Conservation (phyloP, 37 sponge, comb jelly and placozoan genomes). For the Haliclona indistincta region DNA sequence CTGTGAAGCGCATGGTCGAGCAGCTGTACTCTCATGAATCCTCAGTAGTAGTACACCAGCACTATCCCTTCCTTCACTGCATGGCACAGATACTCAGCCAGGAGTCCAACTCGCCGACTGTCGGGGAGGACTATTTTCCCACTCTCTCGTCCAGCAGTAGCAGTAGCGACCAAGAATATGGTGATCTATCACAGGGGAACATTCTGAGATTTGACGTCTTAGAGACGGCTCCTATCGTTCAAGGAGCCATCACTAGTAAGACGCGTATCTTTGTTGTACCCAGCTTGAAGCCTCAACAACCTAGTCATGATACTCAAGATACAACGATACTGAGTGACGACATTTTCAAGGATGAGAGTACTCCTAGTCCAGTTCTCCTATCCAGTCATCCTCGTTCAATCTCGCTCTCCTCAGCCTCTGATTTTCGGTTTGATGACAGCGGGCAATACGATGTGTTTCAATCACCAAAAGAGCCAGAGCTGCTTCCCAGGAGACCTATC, state of each 20-base stretch:
- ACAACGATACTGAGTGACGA: too few relatives aligned
- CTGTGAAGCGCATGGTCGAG: not conserved
- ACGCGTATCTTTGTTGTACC: constrained; percentile 51
- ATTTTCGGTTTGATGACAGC: constrained; percentile 5
- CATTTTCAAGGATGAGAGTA: too few relatives aligned
- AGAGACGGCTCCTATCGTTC: constrained; percentile 31
- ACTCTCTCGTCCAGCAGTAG: too few relatives aligned
- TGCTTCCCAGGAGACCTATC: too few relatives aligned
- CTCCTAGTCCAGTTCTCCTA: too few relatives aligned
- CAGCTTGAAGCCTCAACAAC: too few relatives aligned
- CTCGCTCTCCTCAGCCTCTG: not conserved
- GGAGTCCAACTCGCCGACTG: not conserved
- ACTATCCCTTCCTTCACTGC: constrained; percentile 7
- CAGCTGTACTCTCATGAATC: constrained; percentile 25
- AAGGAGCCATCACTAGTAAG: constrained; percentile 45
- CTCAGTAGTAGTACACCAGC: constrained; percentile 22
- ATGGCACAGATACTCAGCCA: not conserved
- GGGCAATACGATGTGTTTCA: not conserved
- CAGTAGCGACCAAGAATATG: too few relatives aligned
- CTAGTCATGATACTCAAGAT: too few relatives aligned
- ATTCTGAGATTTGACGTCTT: too few relatives aligned
- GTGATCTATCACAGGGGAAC: too few relatives aligned
- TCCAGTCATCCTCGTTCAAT: not conserved
- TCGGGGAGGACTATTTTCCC: not conserved
- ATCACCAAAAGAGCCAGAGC: too few relatives aligned